Evolutionary conservation across 2,113 vertebrate genomes (phyloP), one percentile per base, ranked within the genome.

Genomic region (Meriones unguiculatus): DNA sequence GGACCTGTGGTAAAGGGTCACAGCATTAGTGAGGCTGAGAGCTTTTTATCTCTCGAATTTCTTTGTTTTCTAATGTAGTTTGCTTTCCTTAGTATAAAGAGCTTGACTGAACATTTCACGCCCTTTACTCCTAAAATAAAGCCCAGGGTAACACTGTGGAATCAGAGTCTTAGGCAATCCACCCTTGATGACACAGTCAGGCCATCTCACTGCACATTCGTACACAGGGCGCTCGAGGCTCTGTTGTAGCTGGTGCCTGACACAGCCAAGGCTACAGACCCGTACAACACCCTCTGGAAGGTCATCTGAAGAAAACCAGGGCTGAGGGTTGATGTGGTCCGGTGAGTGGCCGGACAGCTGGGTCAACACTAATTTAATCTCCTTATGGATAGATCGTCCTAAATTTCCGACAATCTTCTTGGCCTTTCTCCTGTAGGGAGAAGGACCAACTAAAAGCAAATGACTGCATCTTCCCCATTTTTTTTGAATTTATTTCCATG

Each of bases 31-130:
- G 38, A 62, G 22, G 57, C 2, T 15, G 35, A 38, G 22, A 14
- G 75, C 86, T 80, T 73, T 87, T n/a, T 72, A 94, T 94, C 90
- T 88, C 77, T 94, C 57, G 95, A 24, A 76, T 78, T 82, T 89
- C 97, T 97, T 96, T 86, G 62, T 94, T 94, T 82, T 88, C 90
- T 94, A 65, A 25, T 77, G 95, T 28, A 78, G 84, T 67, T 80
- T 95, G 90, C 91, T 70, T 89, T 93, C 89, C 75, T 89, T 93
- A 73, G 70, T 59, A 95, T 59, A 76, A 93, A 97, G 73, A 54
- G 89, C 59, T 62, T 93, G 54, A 91, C 75, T 50, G 64, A 94
- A 87, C 59, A 84, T 57, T 82, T 84, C 86, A 46, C 64, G 69
- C 73, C 46, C n/a, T 97, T 94, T 87, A 95, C 72, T 90, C 89